phyloP scores from a whole-genome alignment of 2,797 vertebrate genomes.

The Threskiornis aethiopicus region DNA sequence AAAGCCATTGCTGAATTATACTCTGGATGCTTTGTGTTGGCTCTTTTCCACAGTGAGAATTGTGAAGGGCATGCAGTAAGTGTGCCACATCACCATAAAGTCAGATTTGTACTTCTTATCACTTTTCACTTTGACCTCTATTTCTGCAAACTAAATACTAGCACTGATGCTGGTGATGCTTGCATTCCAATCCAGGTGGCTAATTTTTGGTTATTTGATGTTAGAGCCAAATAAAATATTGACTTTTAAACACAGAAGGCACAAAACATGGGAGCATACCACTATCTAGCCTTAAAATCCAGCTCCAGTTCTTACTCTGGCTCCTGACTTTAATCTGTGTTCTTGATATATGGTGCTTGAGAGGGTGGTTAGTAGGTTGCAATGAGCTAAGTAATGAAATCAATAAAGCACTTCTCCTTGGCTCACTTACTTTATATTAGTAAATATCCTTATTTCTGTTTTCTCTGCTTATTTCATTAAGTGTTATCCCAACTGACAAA shows the following conservation, averaged over 20 bases:
- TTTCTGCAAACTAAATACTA: background rate
- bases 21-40: background rate
- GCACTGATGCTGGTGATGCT: background rate
- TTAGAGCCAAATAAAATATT: background rate
- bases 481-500: background rate
- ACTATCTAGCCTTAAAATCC: background rate
- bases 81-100: background rate
- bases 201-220: background rate
- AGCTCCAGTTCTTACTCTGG: background rate
- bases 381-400: background rate
- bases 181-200: background rate
- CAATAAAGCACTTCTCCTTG: background rate
- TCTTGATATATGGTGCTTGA: background rate
- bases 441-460: background rate
- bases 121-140: background rate
- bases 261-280: background rate
- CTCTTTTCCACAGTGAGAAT: background rate
- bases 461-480: background rate
- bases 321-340: background rate
- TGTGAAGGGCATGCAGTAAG: background rate
- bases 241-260: background rate
- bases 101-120: background rate
- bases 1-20: background rate
- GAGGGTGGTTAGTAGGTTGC: background rate
- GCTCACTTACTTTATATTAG: background rate